Conservation (phyloP, 1,140 invertebrate species). For the Pantala flavescens region DNA sequence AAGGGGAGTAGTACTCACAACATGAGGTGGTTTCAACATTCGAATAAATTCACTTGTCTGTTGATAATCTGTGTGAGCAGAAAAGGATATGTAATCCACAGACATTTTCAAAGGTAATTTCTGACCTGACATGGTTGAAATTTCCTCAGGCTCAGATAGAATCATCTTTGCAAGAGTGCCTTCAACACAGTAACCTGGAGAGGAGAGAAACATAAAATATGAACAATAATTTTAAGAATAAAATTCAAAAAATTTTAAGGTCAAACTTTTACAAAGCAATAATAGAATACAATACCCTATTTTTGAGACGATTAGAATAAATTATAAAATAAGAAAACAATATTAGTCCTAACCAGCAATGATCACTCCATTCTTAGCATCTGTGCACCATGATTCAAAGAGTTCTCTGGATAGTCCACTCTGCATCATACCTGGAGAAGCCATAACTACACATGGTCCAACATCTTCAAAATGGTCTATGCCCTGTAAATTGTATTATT, state of each 20-base stretch:
- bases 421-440: constrained; percentile 99
- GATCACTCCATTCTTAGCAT: constrained; percentile 95
- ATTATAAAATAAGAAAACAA: too few relatives aligned
- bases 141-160: constrained; percentile 95
- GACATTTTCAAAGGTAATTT: constrained; percentile 94
- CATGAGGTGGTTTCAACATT: constrained; percentile 86
- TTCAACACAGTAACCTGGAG: constrained; percentile 89
- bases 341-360: constrained; percentile 61
- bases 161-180: constrained; percentile 96
- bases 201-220: constrained; percentile 19
- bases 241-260: constrained; percentile 14
- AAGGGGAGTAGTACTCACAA: too few relatives aligned
- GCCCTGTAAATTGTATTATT: constrained; percentile 45
- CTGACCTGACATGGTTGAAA: constrained; percentile 88
- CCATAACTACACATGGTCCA: constrained; percentile 98
- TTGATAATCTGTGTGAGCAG: constrained; percentile 97
- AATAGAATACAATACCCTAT: too few relatives aligned
- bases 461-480: constrained; percentile 99
- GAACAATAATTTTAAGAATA: constrained; percentile 12
- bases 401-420: constrained; percentile 93
- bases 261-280: too few relatives aligned
- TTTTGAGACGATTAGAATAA: too few relatives aligned
- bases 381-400: constrained; percentile 98
- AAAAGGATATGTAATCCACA: constrained; percentile 99
- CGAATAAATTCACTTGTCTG: constrained; percentile 97